Evolutionary conservation across 1,140 invertebrate genomes (phyloP).

Genomic region (Atta cephalotes): DNA sequence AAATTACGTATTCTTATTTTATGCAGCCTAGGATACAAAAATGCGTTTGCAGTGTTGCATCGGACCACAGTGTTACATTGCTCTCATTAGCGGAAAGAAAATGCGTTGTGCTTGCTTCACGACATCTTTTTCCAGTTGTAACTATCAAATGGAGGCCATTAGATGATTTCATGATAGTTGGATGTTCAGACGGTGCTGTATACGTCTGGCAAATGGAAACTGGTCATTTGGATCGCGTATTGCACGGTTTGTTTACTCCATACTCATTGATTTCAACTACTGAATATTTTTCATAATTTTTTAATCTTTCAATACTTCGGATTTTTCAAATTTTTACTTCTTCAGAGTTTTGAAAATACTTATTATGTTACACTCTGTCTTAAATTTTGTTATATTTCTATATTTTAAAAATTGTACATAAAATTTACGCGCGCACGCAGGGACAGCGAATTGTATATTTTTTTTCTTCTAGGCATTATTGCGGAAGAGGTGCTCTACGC

Average conservation of each 20-base stretch:
- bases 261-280: not conserved
- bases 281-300: not conserved
- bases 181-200: slow-evolving; percentile 98
- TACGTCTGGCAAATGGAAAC: slow-evolving; percentile 99
- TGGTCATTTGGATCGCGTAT: slow-evolving; percentile 97
- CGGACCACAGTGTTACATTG: slow-evolving; percentile 98
- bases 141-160: slow-evolving; percentile 98
- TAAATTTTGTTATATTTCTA: not conserved
- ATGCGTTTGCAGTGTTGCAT: slow-evolving; percentile 98
- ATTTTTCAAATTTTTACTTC: not conserved
- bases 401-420: slow-evolving; percentile 34
- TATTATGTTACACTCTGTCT: not conserved
- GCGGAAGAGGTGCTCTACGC: slow-evolving; percentile 98
- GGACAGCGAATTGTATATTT: not conserved
- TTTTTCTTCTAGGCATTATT: slow-evolving; percentile 90
- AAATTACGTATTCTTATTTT: not conserved
- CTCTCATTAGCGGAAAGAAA: slow-evolving; percentile 97
- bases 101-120: slow-evolving; percentile 97
- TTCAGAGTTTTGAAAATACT: not conserved
- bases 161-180: slow-evolving; percentile 99
- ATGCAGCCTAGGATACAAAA: slow-evolving; percentile 95
- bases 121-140: slow-evolving; percentile 98
- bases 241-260: slow-evolving; percentile 89
- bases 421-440: not conserved
- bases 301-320: not conserved